A percentile compares a stretch with the other conserved stretches of the same genome.
These are phyloP conservation scores for Drosophila ercepeae DNA, from an alignment of 1,140 invertebrate species.

Conservation along the genomic window DNA sequence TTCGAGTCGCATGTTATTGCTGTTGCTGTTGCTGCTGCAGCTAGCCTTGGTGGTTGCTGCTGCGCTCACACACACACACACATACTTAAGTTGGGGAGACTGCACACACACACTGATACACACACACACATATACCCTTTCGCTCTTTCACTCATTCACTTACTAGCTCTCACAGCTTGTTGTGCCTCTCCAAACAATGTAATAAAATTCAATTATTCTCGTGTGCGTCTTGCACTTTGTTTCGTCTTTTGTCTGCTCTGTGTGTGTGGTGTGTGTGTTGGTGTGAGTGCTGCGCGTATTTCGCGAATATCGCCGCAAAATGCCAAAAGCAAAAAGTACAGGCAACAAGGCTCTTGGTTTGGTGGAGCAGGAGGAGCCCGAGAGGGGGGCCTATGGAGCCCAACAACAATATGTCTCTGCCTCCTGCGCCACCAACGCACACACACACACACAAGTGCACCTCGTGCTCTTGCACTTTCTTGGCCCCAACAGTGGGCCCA, in stretches of 20 bases:
- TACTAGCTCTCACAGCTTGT: constrained; percentile 47
- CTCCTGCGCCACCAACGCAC: constrained; percentile 67
- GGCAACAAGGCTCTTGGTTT: constrained; percentile 55
- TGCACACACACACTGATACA: constrained; percentile 36
- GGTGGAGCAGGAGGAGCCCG: constrained; percentile 1
- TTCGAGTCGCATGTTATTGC: constrained; percentile 62
- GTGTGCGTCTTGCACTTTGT: constrained; percentile 83
- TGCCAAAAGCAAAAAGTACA: constrained; percentile 79
- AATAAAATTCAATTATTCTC: constrained; percentile 84
- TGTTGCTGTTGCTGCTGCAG: constrained; percentile 47
- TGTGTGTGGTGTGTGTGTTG: constrained; percentile 33
- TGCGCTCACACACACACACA: constrained; percentile 56
- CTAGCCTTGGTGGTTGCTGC: constrained; percentile 78
- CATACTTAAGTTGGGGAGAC: constrained; percentile 37
- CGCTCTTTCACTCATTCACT: constrained; percentile 9
- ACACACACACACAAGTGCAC: constrained; percentile 20
- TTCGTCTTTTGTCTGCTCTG: constrained; percentile 77
- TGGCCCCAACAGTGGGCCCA: constrained; percentile 34
- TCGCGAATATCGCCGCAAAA: constrained; percentile 74
- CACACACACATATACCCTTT: not conserved
- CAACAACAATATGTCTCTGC: constrained; percentile 44
- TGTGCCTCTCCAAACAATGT: constrained; percentile 83
- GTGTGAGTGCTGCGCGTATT: constrained; percentile 46
- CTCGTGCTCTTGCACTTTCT: constrained; percentile 61
- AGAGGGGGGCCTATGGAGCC: constrained; percentile 10